Evolutionary conservation across 2,888 invertebrate species (phyloP), one percentile per base, ranked within the genome.

Genomic region (Philaethria dido): DNA sequence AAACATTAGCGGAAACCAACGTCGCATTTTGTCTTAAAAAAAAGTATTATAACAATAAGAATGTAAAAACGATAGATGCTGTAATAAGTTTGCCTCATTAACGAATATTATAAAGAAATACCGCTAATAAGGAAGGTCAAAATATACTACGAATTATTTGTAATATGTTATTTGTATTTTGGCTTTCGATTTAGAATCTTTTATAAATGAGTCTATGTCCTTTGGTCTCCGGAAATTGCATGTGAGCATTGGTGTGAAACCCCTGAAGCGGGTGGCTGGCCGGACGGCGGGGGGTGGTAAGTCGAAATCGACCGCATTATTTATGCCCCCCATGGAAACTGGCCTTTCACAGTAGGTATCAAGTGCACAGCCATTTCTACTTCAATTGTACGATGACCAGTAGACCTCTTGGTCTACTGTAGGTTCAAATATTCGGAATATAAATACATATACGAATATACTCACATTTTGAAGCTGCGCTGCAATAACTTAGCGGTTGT

Each of bases 221-320:
- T 70, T 54, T 62, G 62, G 64, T 50, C 59, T 62, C 59, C 64
- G 69, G 65, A 71, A 72, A 71, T 69, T 72, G 70, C 69, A 70
- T 62, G 63, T 63, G 62, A 71, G 64, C 64, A 61, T 42, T 57
- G 50, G 54, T 48, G 65, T 59, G 59, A 55, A 67, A 48, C 48
- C 68, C 16, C 60, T 48, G 25, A 64, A n/a, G n/a, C n/a, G n/a
- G n/a, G n/a, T n/a, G n/a, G 50, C 65, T 65, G 64, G 55, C 45
- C 54, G 68, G 64, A 64, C 64, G 66, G 70, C 16, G 64, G 65
- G 61, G 36, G 65, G 65, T 45, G 66, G 64, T 52, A 45, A 60
- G 62, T 62, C 22, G 57, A 63, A 57, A 36, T 50, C 48, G 65
- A 62, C 70, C 61, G 68, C 69, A 69, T 72, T 70, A 74, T 63